Evolutionary conservation across 2,797 vertebrate species (phyloP).

Genomic region (Scarus forsteni): DNA sequence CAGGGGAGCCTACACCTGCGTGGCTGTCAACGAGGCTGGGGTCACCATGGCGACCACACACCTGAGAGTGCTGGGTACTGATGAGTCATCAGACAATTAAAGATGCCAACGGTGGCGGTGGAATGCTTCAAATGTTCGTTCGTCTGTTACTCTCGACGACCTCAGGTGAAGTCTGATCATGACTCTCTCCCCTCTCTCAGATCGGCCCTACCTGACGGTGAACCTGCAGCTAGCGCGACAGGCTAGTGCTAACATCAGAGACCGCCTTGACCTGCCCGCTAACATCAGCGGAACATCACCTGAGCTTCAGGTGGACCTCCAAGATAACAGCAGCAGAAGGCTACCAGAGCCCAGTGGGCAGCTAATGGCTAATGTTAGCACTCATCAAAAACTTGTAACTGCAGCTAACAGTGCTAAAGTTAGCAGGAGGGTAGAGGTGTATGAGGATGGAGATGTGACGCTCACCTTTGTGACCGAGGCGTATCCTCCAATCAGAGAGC

Average conservation of each 20-base stretch:
- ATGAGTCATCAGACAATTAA: too few species aligned
- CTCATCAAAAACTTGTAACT: background rate
- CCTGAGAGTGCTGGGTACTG: conserved; percentile 88
- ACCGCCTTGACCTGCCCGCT: background rate
- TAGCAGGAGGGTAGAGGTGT: conserved; percentile 63
- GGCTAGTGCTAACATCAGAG: background rate
- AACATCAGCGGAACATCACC: conserved; percentile 17
- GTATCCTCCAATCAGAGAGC: conserved; percentile 83
- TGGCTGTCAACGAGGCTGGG: conserved; percentile 74
- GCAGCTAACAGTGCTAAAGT: background rate
- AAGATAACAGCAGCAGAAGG: background rate
- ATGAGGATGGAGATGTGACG: conserved; percentile 74
- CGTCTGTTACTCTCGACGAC: too few species aligned
- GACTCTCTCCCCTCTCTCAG: conserved; percentile 65
- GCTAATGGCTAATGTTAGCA: conserved; percentile 21
- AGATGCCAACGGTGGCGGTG: too few species aligned
- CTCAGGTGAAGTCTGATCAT: too few species aligned
- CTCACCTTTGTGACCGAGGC: conserved; percentile 85
- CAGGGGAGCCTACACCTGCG: conserved; percentile 85
- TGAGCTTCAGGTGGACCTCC: background rate
- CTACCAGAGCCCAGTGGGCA: background rate
- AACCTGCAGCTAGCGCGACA: conserved; percentile 31
- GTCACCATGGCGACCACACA: conserved; percentile 54
- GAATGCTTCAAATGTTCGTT: too few species aligned
- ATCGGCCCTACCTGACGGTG: conserved; percentile 83